Conservation (phyloP, 2,113 vertebrate genomes). For the Petromus typicus region DNA sequence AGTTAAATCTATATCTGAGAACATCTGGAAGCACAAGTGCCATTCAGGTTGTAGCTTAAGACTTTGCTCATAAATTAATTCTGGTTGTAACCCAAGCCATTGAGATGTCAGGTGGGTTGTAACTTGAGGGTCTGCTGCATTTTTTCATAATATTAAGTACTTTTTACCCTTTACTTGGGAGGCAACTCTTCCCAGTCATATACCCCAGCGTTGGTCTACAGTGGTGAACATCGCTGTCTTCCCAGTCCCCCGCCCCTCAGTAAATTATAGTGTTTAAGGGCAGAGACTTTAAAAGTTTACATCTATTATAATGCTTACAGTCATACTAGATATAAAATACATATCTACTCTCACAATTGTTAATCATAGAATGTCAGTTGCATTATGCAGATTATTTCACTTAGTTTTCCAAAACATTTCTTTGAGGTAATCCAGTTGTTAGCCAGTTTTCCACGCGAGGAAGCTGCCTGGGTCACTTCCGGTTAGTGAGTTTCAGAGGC, state of each 20-base stretch:
- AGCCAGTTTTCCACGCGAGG: conserved; percentile 9
- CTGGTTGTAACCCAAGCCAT: too few species aligned
- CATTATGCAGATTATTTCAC: background rate
- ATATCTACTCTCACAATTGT: background rate
- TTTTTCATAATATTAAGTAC: background rate
- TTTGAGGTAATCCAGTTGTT: background rate
- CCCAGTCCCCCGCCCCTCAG: background rate
- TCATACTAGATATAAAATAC: background rate
- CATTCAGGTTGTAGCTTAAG: too few species aligned
- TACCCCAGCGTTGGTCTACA: background rate
- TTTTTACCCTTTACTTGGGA: background rate
- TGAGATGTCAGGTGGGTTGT: too few species aligned
- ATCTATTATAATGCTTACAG: background rate
- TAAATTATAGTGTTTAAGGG: conserved; percentile 5
- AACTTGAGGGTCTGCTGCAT: too few species aligned
- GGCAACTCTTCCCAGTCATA: background rate
- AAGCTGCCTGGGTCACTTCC: background rate
- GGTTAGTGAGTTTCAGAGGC: background rate
- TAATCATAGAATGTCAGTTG: conserved; percentile 1
- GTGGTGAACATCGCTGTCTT: background rate
- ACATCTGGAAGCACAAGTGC: too few species aligned
- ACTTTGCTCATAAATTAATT: too few species aligned
- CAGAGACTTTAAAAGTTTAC: background rate
- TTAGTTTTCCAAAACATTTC: conserved; percentile 24
- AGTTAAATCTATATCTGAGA: too few species aligned